Evolutionary conservation across 1,140 invertebrate genomes (phyloP).

Genomic region (Arion vulgaris): DNA sequence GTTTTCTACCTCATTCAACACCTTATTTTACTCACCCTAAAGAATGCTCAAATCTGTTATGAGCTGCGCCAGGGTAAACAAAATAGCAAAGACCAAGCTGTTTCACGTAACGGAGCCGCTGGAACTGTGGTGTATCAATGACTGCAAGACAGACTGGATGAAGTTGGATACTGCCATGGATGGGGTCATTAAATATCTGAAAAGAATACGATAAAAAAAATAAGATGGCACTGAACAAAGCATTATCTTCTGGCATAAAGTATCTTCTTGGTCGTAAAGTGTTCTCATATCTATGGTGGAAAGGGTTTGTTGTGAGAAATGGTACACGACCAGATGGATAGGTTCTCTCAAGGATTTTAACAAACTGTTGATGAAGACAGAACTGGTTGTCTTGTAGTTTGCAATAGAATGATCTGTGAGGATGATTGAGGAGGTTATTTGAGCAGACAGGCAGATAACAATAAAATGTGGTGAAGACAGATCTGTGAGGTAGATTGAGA

Average conservation of each 20-base stretch:
- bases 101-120: constrained; percentile 76
- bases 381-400: too few relatives aligned
- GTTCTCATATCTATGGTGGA: not conserved
- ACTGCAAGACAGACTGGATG: constrained; percentile 74
- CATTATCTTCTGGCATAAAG: not conserved
- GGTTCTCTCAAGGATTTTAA: not conserved
- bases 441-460: too few relatives aligned
- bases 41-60: constrained; percentile 79
- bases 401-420: too few relatives aligned
- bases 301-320: too few relatives aligned
- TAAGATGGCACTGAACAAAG: not conserved
- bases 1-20: too few relatives aligned
- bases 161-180: constrained; percentile 74
- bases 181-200: constrained; percentile 74
- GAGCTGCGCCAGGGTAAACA: constrained; percentile 76
- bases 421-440: too few relatives aligned
- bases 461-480: too few relatives aligned
- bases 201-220: not conserved
- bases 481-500: too few relatives aligned
- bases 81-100: constrained; percentile 75
- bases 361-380: too few relatives aligned
- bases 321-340: not conserved
- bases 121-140: constrained; percentile 80
- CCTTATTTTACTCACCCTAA: constrained; percentile 78
- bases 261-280: not conserved